Base-by-base conservation (phyloP, 2,888 invertebrate species). In the Bombylius discolor region DNA sequence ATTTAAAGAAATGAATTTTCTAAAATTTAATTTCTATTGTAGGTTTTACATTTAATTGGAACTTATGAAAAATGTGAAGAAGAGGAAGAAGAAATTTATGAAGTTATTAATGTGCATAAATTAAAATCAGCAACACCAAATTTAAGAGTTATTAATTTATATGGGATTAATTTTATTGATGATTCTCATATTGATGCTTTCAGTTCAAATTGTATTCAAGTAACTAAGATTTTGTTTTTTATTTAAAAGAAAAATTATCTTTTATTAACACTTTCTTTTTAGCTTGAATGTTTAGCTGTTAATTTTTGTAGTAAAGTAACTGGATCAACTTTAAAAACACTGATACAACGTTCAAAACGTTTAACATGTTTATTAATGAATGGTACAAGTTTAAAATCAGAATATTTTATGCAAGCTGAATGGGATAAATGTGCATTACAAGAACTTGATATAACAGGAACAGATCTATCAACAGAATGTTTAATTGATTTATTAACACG, bases 131-230 rank as follows among this genome's bases (percentile, higher is more conserved):
- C 97, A 6, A 96, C 97, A 0, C 99, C 99, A 0, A 99, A 99
- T 76, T 78, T 99, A 59, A 80, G 95, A 60, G 94, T 98, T 9
- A 97, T 99, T 67, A 99, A 99, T 74, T 77, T 99, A 51, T 99
- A 97, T 72, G 99, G 99, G 0, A 98, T 99, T 63, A 95, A 95
- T 74, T 97, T 97, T 65, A 91, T 97, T 8, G 98, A 98, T 65
- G 99, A 99, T 78, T 92, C 93, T 1, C 99, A 99, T 66, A 96
- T 99, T 51, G 99, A 99, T 70, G 94, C 98, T 0, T 92, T 99
- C 73, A 91, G 91, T 64, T 91, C 91, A 4, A 96, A 96, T 69
- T 96, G 96, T 71, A 96, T 96, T 65, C 89, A 86, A 79, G 85
- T 84, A 54, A n/a, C 32, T 47, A 32, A 49, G 4, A 48, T 48